Evolutionary conservation across 2,113 vertebrate genomes (phyloP), one percentile per base, ranked within the genome.

Genomic region (Regulus satrapa): DNA sequence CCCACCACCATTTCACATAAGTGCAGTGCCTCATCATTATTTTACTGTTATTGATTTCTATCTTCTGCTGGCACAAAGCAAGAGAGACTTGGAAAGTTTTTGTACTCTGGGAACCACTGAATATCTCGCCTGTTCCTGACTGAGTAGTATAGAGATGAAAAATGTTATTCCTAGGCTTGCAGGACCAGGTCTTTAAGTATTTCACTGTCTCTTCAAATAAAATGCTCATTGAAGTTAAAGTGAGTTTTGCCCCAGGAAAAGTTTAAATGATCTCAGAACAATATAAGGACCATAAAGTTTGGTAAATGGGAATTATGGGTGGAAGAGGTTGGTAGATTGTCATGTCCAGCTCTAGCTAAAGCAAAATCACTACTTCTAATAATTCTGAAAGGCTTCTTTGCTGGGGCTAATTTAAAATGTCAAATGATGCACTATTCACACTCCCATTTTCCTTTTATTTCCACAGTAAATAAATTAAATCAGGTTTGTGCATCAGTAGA

Each of bases 41-140:
- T 97, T 93, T 74, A 94, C 72, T 88, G 49, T 83, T 94, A 97
- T 54, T 90, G 93, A 96, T 95, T 95, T 92, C 63, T 81, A 28
- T 43, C 82, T 95, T 90, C 55, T 79, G 16, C 54, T 94, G 82
- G 82, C 59, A 84, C 41, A 85, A 68, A 92, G 31, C 78, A 71
- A 77, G 75, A 76, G 67, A 85, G 59, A 18, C 25, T 92, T 80
- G 21, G 25, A 80, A 75, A 75, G 63, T 80, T 83, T 64, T n/a
- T 81, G 52, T 63, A 55, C 90, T 64, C 34, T 84, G 75, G 51
- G 82, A 93, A 68, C 90, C 59, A 20, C 56, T 92, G 90, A 84
- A 45, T 91, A 64, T 46, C 82, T 96, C 51, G 67, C 75, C 79
- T 86, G n/a, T 25, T 67, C 46, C 55, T 77, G 51, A 63, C 88